phyloP scores from a whole-genome alignment of 2,888 invertebrate genomes.

The Clepsis dumicolana region DNA sequence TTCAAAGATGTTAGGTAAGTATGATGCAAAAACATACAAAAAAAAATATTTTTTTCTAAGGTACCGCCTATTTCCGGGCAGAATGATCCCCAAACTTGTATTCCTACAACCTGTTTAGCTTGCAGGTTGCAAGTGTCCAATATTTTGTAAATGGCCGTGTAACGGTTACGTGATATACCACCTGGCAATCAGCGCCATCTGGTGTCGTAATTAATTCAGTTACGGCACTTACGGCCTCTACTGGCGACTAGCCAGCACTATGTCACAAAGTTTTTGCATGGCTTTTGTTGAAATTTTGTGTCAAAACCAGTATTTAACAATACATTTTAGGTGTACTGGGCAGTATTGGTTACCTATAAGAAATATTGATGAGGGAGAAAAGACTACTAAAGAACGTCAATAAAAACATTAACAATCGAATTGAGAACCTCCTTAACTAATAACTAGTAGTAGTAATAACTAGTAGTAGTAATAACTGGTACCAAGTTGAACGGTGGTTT shows the following conservation, averaged over 20 bases:
- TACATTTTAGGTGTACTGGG: neutral
- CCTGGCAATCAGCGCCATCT: constrained; percentile 48
- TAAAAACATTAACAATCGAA: too few species aligned
- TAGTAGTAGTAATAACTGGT: too few species aligned
- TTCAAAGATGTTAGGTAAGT: too few species aligned
- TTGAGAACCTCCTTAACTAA: too few species aligned
- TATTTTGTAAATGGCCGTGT: constrained; percentile 24
- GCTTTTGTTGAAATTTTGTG: constrained; percentile 23
- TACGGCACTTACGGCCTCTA: constrained; percentile 55
- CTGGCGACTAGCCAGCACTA: constrained; percentile 64
- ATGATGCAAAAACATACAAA: too few species aligned
- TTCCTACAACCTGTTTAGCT: neutral
- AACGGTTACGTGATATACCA: constrained; percentile 40
- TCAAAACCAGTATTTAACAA: neutral
- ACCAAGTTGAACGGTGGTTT: too few species aligned
- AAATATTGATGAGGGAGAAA: neutral
- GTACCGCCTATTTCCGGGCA: too few species aligned
- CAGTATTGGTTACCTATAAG: neutral
- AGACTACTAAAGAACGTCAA: neutral
- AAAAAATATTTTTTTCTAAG: too few species aligned
- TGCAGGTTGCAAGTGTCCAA: neutral
- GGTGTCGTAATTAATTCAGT: constrained; percentile 71
- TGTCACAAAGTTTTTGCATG: constrained; percentile 17
- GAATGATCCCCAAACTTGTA: neutral
- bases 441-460: too few species aligned